These are phyloP conservation scores for Peromyscus leucopus DNA, from an alignment of 2,113 vertebrate genomes.

Conservation along the genomic window DNA sequence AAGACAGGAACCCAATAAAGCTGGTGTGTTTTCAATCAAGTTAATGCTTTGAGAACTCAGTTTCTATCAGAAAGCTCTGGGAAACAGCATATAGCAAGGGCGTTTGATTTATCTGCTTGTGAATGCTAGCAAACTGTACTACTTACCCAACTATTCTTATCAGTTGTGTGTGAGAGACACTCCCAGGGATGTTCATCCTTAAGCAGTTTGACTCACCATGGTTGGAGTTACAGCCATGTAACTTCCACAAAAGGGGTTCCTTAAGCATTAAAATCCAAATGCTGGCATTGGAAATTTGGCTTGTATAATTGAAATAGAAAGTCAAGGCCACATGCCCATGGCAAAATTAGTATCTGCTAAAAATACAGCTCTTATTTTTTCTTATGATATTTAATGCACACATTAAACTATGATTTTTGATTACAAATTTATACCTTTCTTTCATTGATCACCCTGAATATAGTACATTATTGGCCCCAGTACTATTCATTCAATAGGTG, in stretches of 20 bases:
- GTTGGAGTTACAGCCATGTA: background rate
- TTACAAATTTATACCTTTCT: background rate
- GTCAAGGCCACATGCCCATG: background rate
- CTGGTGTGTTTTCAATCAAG: background rate
- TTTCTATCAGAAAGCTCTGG: background rate
- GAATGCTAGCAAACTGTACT: background rate
- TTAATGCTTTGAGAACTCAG: background rate
- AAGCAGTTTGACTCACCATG: background rate
- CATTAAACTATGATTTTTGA: background rate
- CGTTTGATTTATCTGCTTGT: background rate
- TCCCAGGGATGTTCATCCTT: background rate
- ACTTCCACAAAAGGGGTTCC: background rate
- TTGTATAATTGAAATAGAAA: constrained; percentile 28
- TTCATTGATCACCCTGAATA: background rate
- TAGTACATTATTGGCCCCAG: background rate
- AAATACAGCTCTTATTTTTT: background rate
- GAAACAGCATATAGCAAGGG: background rate
- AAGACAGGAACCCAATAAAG: background rate
- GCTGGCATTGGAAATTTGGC: background rate
- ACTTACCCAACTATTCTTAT: background rate
- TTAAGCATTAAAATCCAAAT: constrained; percentile 1
- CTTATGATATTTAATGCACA: background rate
- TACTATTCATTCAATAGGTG: background rate
- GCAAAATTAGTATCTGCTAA: background rate
- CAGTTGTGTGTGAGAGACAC: background rate